phyloP scores from a whole-genome alignment of 2,797 vertebrate genomes.

The Toxotes lorentzi region DNA sequence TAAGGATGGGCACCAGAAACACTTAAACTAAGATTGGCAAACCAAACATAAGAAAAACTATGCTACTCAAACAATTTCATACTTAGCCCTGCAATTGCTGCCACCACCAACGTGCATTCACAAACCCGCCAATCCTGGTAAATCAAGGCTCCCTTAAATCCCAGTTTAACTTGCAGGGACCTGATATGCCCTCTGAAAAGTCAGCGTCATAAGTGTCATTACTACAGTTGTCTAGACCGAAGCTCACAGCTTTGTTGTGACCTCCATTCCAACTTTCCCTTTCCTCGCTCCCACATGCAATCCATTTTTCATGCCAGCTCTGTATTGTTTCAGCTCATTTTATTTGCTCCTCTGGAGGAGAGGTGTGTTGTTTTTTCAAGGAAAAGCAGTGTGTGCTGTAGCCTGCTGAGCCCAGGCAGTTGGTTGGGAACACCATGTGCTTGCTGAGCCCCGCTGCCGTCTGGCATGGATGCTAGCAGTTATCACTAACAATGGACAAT shows the following conservation, averaged over 20 bases:
- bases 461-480: slow-evolving; percentile 54
- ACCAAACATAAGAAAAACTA: background rate
- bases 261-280: slow-evolving; percentile 50
- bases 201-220: slow-evolving; percentile 32
- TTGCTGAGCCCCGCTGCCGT: slow-evolving; percentile 58
- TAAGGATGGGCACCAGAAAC: no score
- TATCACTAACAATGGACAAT: slow-evolving; percentile 35
- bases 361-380: slow-evolving; percentile 39
- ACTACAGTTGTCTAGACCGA: slow-evolving; percentile 26
- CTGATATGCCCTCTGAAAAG: background rate
- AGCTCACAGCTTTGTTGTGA: slow-evolving; percentile 39
- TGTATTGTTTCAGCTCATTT: slow-evolving; percentile 64
- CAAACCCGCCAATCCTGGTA: slow-evolving; percentile 22
- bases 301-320: slow-evolving; percentile 59
- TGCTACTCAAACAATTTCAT: slow-evolving; percentile 20
- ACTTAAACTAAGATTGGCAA: background rate
- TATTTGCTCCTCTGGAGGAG: slow-evolving; percentile 50
- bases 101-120: slow-evolving; percentile 34
- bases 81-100: slow-evolving; percentile 23
- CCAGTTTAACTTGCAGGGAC: slow-evolving; percentile 30
- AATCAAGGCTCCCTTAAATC: slow-evolving; percentile 47
- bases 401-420: slow-evolving; percentile 65
- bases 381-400: slow-evolving; percentile 46
- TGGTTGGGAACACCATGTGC: slow-evolving; percentile 66
- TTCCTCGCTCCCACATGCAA: slow-evolving; percentile 42